Percentiles rank a stretch among this genome's conserved stretches.
phyloP scores from a whole-genome alignment of 2,113 vertebrate genomes.

The Podilymbus podiceps region DNA sequence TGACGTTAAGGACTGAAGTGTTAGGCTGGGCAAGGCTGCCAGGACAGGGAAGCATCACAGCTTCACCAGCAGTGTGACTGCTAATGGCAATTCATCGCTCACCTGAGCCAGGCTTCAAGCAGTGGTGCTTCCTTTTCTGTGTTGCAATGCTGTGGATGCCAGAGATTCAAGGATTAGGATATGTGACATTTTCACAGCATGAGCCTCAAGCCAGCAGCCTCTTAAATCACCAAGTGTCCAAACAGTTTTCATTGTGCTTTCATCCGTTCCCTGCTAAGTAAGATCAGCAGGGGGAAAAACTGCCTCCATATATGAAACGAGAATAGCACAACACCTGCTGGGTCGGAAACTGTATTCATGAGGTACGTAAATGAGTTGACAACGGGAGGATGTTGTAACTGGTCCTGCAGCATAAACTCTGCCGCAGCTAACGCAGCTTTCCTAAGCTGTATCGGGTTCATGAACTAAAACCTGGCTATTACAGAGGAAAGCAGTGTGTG shows the following conservation, averaged over 20 bases:
- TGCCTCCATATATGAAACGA: background rate
- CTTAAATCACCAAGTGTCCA: slow-evolving; percentile 17
- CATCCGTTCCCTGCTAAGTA: background rate
- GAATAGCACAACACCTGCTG: slow-evolving; percentile 25
- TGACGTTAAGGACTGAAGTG: background rate
- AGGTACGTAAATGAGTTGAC: background rate
- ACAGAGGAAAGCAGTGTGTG: background rate
- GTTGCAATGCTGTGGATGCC: background rate
- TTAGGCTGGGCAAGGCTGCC: background rate
- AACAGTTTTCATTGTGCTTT: background rate
- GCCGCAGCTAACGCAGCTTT: background rate
- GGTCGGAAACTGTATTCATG: background rate
- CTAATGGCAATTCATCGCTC: background rate
- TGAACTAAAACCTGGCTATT: background rate
- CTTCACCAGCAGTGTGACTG: background rate
- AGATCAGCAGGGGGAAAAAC: background rate
- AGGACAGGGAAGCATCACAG: background rate
- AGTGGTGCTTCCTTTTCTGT: background rate
- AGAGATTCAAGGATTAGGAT: background rate
- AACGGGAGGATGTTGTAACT: background rate
- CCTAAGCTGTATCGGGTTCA: background rate
- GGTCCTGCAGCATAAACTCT: background rate
- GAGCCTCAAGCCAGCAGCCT: background rate
- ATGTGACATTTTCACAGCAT: background rate
- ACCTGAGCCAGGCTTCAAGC: background rate